These are phyloP conservation scores for Megaptera novaeangliae DNA, from an alignment of 2,113 vertebrate genomes.

Conservation along the genomic window DNA sequence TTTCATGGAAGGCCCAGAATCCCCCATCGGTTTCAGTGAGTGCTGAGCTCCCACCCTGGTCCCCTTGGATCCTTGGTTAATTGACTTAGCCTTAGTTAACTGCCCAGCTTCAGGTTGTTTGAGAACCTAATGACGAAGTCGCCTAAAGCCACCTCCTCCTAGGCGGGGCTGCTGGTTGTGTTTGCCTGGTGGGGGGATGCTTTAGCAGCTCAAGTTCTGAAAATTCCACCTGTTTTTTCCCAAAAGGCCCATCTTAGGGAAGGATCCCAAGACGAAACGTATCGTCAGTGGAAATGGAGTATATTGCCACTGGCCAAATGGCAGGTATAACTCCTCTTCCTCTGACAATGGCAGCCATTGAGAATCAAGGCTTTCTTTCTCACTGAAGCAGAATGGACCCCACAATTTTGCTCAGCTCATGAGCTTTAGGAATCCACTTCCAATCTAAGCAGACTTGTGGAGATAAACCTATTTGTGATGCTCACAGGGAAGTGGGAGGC, in stretches of 20 bases:
- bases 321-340: neutral
- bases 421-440: neutral
- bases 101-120: neutral
- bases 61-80: neutral
- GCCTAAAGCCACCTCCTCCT: neutral
- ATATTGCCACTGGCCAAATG: neutral
- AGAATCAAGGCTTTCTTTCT: neutral
- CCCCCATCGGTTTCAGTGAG: neutral
- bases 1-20: neutral
- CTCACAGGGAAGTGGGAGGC: neutral
- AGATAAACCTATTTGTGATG: neutral
- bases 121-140: neutral
- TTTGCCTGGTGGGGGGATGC: neutral
- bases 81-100: neutral
- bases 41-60: neutral
- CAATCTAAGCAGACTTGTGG: neutral
- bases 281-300: neutral
- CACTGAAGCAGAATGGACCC: neutral
- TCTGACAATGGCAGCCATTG: neutral
- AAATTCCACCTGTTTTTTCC: neutral
- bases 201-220: neutral
- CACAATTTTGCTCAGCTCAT: neutral
- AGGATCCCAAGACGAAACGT: neutral
- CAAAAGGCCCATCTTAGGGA: neutral
- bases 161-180: neutral